phyloP scores from a whole-genome alignment of 2,797 vertebrate species.

The Darevskia nairensis region DNA sequence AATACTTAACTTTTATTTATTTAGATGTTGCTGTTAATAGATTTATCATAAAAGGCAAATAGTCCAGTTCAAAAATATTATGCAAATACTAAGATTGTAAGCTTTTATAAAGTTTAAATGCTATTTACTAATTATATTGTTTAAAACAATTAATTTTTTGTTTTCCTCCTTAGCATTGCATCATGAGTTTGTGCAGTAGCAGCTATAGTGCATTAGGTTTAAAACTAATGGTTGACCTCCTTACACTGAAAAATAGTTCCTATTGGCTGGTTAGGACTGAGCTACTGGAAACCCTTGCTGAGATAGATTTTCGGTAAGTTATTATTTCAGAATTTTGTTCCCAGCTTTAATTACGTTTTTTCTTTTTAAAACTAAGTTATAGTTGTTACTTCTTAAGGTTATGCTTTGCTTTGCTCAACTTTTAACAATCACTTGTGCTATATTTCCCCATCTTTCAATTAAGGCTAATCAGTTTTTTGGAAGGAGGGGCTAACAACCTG shows the following conservation, averaged over 20 bases:
- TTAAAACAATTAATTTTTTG: not conserved
- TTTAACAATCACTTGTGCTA: not conserved
- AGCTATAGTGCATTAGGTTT: slow-evolving; percentile 91
- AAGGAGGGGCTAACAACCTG: slow-evolving; percentile 86
- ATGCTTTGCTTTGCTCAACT: not conserved
- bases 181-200: slow-evolving; percentile 91
- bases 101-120: not conserved
- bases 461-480: slow-evolving; percentile 92
- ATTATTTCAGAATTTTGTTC: not conserved
- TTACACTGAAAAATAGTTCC: slow-evolving; percentile 89
- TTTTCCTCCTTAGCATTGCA: slow-evolving; percentile 80
- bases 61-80: not conserved
- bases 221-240: slow-evolving; percentile 89
- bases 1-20: not conserved
- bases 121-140: not conserved
- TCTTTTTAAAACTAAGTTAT: not conserved
- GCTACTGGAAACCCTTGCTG: slow-evolving; percentile 93
- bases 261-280: slow-evolving; percentile 98
- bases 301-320: slow-evolving; percentile 92
- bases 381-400: not conserved
- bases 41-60: not conserved
- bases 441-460: not conserved
- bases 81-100: not conserved
- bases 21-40: not conserved
- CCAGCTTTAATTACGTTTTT: not conserved